These are phyloP conservation scores for Cephus rjabovi DNA, from an alignment of 2,888 invertebrate species.

Conservation along the genomic window DNA sequence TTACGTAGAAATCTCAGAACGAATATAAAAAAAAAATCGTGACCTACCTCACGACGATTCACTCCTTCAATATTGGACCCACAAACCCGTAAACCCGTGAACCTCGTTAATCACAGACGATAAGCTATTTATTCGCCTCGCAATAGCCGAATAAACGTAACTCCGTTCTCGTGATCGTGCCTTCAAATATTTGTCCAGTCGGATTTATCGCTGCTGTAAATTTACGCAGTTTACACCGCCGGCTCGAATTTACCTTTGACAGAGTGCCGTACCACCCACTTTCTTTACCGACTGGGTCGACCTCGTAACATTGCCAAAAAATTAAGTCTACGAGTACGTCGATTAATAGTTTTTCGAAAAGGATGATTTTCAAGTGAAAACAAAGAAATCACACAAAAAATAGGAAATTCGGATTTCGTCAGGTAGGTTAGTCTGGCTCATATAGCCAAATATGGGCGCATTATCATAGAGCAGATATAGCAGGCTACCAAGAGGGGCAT, in stretches of 20 bases:
- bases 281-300: neutral
- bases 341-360: too few relatives aligned
- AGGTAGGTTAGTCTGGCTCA: neutral
- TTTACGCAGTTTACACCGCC: neutral
- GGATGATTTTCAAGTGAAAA: too few relatives aligned
- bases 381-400: too few relatives aligned
- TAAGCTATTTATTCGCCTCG: neutral
- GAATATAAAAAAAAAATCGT: neutral
- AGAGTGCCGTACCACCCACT: neutral
- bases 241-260: neutral
- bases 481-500: neutral
- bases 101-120: neutral
- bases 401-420: neutral
- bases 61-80: neutral
- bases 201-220: conserved; percentile 5
- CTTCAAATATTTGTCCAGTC: neutral
- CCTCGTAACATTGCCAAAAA: neutral
- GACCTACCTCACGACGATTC: neutral
- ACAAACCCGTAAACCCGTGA: neutral
- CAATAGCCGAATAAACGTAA: neutral
- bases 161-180: neutral
- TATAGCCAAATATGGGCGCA: conserved; percentile 1
- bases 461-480: neutral
- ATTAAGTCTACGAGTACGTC: fast-evolving
- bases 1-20: neutral